A percentile compares a stretch with the other conserved stretches of the same genome.
Conservation (phyloP, 2,888 invertebrate genomes). For the Drosophila buzzatii region DNA sequence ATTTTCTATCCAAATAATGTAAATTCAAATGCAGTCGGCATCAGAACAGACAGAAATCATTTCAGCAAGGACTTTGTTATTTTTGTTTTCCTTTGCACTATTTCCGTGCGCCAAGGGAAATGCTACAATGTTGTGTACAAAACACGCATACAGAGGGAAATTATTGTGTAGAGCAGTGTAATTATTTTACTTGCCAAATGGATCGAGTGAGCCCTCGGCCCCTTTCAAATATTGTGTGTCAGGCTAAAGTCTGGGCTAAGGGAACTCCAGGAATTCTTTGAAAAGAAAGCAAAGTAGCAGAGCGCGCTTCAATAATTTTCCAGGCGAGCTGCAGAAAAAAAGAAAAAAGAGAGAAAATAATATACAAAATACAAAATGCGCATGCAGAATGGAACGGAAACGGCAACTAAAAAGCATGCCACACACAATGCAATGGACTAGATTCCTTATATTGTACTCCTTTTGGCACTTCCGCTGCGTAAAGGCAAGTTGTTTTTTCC, state of each 20-base stretch:
- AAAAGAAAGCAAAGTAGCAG: conserved; percentile 63
- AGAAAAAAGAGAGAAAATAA: conserved; percentile 21
- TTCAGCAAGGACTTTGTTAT: background rate
- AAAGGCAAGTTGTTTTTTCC: conserved; percentile 51
- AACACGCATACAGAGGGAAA: background rate
- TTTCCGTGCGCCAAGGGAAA: background rate
- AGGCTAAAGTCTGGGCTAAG: conserved; percentile 7
- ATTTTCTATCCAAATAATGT: conserved; percentile 4
- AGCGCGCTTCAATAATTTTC: conserved; percentile 66
- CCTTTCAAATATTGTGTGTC: conserved; percentile 9
- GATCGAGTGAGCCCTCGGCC: conserved; percentile 11
- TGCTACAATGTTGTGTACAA: conserved; percentile 2
- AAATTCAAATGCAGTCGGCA: conserved; percentile 13
- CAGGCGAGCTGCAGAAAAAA: conserved; percentile 28
- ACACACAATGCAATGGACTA: conserved; percentile 56
- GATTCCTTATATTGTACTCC: conserved; percentile 50
- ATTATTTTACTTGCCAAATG: conserved; percentile 25
- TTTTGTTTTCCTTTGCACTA: background rate
- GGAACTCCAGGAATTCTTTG: conserved; percentile 34
- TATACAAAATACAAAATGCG: conserved; percentile 61
- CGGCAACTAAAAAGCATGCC: conserved; percentile 49
- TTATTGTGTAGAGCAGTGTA: conserved; percentile 13
- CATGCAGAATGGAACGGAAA: conserved; percentile 62
- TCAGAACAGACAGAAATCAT: conserved; percentile 13
- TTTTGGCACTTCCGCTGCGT: conserved; percentile 61